A percentile compares a stretch with the other conserved stretches of the same genome.
These are phyloP conservation scores for Borostomias antarcticus DNA, from an alignment of 2,797 vertebrate species.

Conservation along the genomic window DNA sequence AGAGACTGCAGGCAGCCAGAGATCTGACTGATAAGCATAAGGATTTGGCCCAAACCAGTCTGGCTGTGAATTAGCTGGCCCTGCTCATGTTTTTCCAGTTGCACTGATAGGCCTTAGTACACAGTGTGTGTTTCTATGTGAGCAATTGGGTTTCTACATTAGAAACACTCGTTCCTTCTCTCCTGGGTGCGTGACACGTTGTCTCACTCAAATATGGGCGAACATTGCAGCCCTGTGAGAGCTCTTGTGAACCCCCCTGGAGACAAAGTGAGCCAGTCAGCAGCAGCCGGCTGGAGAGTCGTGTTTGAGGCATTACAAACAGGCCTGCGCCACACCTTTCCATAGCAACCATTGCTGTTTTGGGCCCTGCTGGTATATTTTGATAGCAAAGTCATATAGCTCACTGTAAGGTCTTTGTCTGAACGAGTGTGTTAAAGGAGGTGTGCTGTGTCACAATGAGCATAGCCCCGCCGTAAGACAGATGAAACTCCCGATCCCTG, in stretches of 20 bases:
- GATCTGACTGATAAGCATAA: conserved; percentile 42
- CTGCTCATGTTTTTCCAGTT: conserved; percentile 70
- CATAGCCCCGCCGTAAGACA: conserved; percentile 13
- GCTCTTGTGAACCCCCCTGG: conserved; percentile 44
- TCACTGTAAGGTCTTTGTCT: conserved; percentile 21
- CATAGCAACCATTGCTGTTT: conserved; percentile 70
- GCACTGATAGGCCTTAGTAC: conserved; percentile 45
- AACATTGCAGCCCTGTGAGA: neutral
- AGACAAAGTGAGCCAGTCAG: conserved; percentile 54
- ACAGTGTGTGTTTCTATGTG: neutral
- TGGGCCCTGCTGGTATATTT: conserved; percentile 56
- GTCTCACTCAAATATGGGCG: conserved; percentile 42
- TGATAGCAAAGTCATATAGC: conserved; percentile 33
- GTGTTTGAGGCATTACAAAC: conserved; percentile 33
- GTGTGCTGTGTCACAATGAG: conserved; percentile 11
- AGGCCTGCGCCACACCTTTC: conserved; percentile 49
- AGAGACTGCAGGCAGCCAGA: conserved; percentile 7
- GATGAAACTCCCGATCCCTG: conserved; percentile 33
- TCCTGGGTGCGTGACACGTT: conserved; percentile 42
- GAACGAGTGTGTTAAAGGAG: conserved; percentile 20
- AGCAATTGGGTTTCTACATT: conserved; percentile 14
- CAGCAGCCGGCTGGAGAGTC: conserved; percentile 25
- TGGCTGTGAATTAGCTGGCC: conserved; percentile 57
- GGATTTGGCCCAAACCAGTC: conserved; percentile 64
- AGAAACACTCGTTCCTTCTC: conserved; percentile 18